Percentiles rank a stretch among this genome's conserved stretches.
These are phyloP conservation scores for Phrynosoma blainvillii DNA, from an alignment of 2,113 vertebrate species.

Conservation along the genomic window DNA sequence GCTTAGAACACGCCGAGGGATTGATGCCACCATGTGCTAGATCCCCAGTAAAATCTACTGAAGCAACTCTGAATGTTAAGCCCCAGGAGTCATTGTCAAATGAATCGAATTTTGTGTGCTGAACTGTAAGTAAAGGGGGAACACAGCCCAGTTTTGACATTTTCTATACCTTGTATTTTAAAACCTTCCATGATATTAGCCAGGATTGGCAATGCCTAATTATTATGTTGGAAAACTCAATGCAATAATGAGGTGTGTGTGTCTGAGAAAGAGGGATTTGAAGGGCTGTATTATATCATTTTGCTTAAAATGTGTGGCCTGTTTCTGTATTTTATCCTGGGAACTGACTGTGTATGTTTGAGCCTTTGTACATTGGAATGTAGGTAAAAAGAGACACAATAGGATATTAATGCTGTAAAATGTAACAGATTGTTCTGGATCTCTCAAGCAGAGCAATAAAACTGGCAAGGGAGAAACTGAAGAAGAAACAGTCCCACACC, in stretches of 20 bases:
- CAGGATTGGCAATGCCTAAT: not conserved
- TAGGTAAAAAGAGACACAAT: not conserved
- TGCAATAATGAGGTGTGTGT: not conserved
- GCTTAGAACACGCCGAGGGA: slow-evolving; percentile 31
- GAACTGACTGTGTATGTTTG: not conserved
- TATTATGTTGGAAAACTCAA: not conserved
- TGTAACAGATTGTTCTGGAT: no score
- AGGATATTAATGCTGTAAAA: not conserved
- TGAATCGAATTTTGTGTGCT: not conserved
- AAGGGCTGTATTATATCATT: not conserved
- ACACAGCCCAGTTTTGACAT: not conserved
- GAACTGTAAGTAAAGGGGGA: slow-evolving; percentile 7
- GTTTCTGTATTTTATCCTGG: not conserved
- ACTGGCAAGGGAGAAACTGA: no score
- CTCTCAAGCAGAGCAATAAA: no score
- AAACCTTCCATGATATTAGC: not conserved
- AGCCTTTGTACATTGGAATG: not conserved
- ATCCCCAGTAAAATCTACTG: slow-evolving; percentile 26
- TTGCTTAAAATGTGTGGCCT: not conserved
- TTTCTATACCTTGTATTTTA: not conserved
- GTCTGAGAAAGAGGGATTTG: not conserved
- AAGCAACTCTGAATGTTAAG: slow-evolving; percentile 7
- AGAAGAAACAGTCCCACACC: no score
- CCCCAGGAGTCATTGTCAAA: slow-evolving; percentile 15
- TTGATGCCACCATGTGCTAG: slow-evolving; percentile 14